phyloP scores from a whole-genome alignment of 2,888 invertebrate genomes.

The Pyrgus malvae region DNA sequence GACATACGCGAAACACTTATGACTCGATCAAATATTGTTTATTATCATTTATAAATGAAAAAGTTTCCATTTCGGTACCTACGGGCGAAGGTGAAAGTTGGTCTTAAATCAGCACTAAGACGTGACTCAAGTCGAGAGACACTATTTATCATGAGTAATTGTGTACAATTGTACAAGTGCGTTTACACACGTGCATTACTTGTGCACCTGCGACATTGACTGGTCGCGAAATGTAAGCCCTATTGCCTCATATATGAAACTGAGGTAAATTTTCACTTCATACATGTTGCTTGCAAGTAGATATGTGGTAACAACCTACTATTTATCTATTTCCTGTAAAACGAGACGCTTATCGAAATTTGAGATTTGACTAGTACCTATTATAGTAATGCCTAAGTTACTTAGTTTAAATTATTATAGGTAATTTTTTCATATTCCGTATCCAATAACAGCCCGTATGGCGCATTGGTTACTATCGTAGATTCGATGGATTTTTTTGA shows the following conservation, averaged over 20 bases:
- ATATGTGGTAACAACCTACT: no score
- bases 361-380: no score
- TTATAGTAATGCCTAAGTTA: no score
- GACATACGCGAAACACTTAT: slow-evolving; percentile 9
- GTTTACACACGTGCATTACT: slow-evolving; percentile 55
- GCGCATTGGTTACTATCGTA: no score
- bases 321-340: no score
- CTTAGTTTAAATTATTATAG: no score
- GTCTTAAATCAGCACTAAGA: slow-evolving; percentile 4
- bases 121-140: neutral
- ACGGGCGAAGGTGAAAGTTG: slow-evolving; percentile 23
- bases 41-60: slow-evolving; percentile 19
- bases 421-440: no score
- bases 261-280: neutral
- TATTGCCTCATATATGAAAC: slow-evolving; percentile 25
- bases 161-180: no score
- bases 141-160: slow-evolving; percentile 31
- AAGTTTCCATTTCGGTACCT: slow-evolving; percentile 8
- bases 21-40: slow-evolving; percentile 7
- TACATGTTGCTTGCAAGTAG: no score
- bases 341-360: no score
- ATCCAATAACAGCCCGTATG: no score
- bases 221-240: slow-evolving; percentile 55
- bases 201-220: slow-evolving; percentile 53
- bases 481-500: no score